A percentile compares a stretch with the other conserved stretches of the same genome.
Conservation (phyloP, 2,113 vertebrate species). For the Bolborhynchus lineola region DNA sequence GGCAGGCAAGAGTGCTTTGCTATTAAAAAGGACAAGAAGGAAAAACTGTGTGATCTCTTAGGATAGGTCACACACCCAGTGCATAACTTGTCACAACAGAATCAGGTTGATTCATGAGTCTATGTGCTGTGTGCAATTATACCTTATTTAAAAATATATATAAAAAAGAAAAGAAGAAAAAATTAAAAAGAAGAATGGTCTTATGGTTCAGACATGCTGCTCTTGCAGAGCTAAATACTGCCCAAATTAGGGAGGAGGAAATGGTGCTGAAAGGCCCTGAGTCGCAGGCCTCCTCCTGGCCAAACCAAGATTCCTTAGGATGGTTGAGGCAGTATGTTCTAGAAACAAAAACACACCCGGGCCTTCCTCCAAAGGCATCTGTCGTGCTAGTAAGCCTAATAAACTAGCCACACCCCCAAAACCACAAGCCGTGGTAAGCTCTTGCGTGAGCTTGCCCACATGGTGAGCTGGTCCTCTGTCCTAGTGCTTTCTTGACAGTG, state of each 20-base stretch:
- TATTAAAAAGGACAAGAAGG: background rate
- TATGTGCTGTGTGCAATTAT: background rate
- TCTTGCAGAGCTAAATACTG: background rate
- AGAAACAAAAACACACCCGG: background rate
- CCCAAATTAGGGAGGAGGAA: slow-evolving; percentile 24
- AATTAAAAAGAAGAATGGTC: background rate
- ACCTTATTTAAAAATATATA: background rate
- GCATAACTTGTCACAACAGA: slow-evolving; percentile 48
- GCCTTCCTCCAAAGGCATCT: slow-evolving; percentile 16
- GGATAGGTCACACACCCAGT: slow-evolving; percentile 22
- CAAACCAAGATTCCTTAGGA: slow-evolving; percentile 26
- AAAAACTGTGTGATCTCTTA: slow-evolving; percentile 21
- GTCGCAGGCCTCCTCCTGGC: background rate
- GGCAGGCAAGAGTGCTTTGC: background rate
- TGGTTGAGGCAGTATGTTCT: background rate
- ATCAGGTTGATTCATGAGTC: slow-evolving; percentile 34
- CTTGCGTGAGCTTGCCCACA: background rate
- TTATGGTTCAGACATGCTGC: background rate
- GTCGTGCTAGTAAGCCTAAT: background rate
- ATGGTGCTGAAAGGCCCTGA: background rate
- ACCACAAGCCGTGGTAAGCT: background rate
- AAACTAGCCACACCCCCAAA: background rate
- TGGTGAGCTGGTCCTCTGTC: background rate
- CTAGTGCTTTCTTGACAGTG: background rate
- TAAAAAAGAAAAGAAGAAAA: no score